Evolutionary conservation across 37 sponge, comb jelly and placozoan species (phyloP).

Genomic region (Lycopodina hypogea): DNA sequence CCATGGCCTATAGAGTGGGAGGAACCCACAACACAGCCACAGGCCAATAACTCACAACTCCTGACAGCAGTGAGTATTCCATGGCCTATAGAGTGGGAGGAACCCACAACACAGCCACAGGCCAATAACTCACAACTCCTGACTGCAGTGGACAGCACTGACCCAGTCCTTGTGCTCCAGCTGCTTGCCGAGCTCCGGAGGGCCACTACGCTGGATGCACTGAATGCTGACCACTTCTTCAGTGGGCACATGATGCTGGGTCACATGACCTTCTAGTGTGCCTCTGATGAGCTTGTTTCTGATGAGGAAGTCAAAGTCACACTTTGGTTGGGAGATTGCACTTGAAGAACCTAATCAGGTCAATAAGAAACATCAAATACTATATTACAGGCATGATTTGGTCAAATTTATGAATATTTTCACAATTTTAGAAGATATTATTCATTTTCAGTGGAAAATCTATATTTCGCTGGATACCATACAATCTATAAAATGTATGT

Average conservation of each 20-base stretch:
- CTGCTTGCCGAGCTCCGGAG: conserved; percentile 44
- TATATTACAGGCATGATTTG: neutral
- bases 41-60: too few relatives aligned
- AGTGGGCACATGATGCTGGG: conserved; percentile 9
- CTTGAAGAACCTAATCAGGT: neutral
- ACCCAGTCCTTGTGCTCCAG: conserved; percentile 84
- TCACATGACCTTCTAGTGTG: conserved; percentile 39
- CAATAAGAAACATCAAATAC: neutral
- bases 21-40: too few relatives aligned
- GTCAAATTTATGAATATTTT: neutral
- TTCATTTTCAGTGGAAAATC: too few relatives aligned
- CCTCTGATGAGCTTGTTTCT: conserved; percentile 47
- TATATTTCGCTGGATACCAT: too few relatives aligned
- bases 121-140: conserved; percentile 66
- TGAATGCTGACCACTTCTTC: conserved; percentile 73
- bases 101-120: too few relatives aligned
- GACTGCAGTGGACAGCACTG: conserved; percentile 55
- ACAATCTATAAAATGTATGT: too few relatives aligned
- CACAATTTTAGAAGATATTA: too few relatives aligned
- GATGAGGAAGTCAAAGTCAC: conserved; percentile 75
- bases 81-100: too few relatives aligned
- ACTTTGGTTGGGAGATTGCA: neutral
- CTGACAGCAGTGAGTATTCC: too few relatives aligned
- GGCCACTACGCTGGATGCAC: conserved; percentile 56
- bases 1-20: too few relatives aligned